Conservation (phyloP, 2,888 invertebrate genomes). For the Hyppa rectilinea region DNA sequence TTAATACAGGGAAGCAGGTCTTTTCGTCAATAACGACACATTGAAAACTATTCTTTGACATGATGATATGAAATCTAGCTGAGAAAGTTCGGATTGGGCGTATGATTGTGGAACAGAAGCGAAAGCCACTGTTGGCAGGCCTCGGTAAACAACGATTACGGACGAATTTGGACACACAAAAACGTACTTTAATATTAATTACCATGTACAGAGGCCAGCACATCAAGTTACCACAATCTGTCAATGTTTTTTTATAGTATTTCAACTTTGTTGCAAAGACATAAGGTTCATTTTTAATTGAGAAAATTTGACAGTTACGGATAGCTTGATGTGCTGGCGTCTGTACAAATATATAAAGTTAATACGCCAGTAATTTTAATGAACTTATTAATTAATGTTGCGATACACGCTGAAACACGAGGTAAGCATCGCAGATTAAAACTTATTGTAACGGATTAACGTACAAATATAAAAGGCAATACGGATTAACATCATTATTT, state of each 20-base stretch:
- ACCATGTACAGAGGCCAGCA: too few relatives aligned
- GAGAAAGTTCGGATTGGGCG: too few relatives aligned
- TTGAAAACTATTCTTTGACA: neutral
- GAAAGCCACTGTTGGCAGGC: neutral
- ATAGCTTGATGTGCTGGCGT: too few relatives aligned
- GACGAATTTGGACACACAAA: conserved; percentile 21
- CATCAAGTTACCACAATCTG: too few relatives aligned
- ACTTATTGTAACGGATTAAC: conserved; percentile 40
- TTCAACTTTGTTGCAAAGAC: too few relatives aligned
- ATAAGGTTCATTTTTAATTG: too few relatives aligned
- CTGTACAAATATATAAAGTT: conserved; percentile 39
- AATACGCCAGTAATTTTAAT: conserved; percentile 33
- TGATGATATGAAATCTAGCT: neutral
- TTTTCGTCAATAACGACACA: neutral
- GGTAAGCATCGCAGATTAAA: conserved; percentile 32
- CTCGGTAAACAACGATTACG: neutral
- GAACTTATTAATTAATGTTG: conserved; percentile 42
- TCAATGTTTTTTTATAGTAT: too few relatives aligned
- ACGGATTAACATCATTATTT: conserved; percentile 32
- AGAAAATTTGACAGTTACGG: too few relatives aligned
- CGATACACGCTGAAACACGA: conserved; percentile 4
- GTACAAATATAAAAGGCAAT: conserved; percentile 18
- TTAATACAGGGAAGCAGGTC: neutral
- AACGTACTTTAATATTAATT: conserved; percentile 27
- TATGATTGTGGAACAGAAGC: too few relatives aligned